Evolutionary conservation across 2,888 invertebrate genomes (phyloP).

Genomic region (Sinelater perroti): DNA sequence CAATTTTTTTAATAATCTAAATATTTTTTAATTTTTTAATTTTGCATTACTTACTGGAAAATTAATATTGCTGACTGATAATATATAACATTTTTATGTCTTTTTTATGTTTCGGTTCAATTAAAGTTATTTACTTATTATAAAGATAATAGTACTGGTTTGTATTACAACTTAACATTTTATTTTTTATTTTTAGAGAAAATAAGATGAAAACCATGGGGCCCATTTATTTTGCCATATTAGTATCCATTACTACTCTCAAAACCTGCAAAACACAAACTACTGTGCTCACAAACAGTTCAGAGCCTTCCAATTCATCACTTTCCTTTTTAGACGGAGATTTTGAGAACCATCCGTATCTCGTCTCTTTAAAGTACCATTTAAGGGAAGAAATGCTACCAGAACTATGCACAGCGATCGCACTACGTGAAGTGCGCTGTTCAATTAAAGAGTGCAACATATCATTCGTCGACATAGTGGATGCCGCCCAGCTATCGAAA

Average conservation of each 20-base stretch:
- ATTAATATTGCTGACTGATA: too few relatives aligned
- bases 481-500: conserved; percentile 15
- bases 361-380: conserved; percentile 20
- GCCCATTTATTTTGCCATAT: not conserved
- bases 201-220: not conserved
- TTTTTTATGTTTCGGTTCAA: too few relatives aligned
- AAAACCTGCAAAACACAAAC: not conserved
- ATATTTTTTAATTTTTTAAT: too few relatives aligned
- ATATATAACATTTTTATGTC: too few relatives aligned
- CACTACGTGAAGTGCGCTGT: conserved; percentile 17
- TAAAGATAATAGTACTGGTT: too few relatives aligned
- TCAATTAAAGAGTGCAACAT: conserved; percentile 13
- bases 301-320: not conserved
- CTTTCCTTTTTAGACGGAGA: conserved; percentile 23
- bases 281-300: not conserved
- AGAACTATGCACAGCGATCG: conserved; percentile 20
- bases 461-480: conserved; percentile 9
- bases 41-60: too few relatives aligned
- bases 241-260: not conserved
- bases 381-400: conserved; percentile 19
- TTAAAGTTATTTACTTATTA: too few relatives aligned
- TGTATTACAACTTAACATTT: not conserved
- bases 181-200: not conserved
- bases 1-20: too few relatives aligned
- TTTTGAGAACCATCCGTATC: conserved; percentile 3